Base-by-base conservation (phyloP, 2,113 vertebrate genomes). In the Dendropsophus ebraccatus region DNA sequence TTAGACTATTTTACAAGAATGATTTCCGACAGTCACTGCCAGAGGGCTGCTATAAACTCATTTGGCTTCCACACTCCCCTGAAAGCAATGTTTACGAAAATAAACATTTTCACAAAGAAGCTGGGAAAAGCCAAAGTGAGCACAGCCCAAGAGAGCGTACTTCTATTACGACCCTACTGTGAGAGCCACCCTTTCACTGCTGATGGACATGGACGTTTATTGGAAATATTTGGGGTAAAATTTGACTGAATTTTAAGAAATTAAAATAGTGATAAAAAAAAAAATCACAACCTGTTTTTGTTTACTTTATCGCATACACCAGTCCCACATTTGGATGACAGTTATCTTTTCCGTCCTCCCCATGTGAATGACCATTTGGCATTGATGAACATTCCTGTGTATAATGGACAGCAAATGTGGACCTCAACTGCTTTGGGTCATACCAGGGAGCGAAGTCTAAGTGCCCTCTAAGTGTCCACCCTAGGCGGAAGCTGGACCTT, bases 51-150 rank as follows among this genome's bases (percentile, higher is more conserved):
- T 45, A n/a, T 65, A 81, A 81, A 81, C 78, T 81, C 58, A 65
- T 81, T 65, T 81, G 78, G 54, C 78, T 81, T 81, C 78, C 78
- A 81, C 78, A 81, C 35, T 60, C 54, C 32, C 35, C 78, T 81
- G 78, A 81, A 65, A 25, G 78, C 37, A 65, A 65, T 47, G 25
- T 81, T 81, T 60, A 81, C 35, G n/a, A 81, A 81, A 81, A 81
- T 65, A 81, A 81, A 81, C 58, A 81, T 81, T 62, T 81, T 81
- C 41, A 45, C 58, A 45, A 65, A 65, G 78, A 65, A 47, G 23
- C 35, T 62, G 78, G 58, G 78, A 58, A 35, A 45, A 62, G 78
- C 32, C 78, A 80, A 80, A 37, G 52, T 37, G 52, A 30, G 54
- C 58, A 1, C 32, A 32, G 37, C 32, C 75, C 58, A 65, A 8